These are phyloP conservation scores for Schlechtendalia chinensis DNA, from an alignment of 1,140 invertebrate species.

Conservation along the genomic window DNA sequence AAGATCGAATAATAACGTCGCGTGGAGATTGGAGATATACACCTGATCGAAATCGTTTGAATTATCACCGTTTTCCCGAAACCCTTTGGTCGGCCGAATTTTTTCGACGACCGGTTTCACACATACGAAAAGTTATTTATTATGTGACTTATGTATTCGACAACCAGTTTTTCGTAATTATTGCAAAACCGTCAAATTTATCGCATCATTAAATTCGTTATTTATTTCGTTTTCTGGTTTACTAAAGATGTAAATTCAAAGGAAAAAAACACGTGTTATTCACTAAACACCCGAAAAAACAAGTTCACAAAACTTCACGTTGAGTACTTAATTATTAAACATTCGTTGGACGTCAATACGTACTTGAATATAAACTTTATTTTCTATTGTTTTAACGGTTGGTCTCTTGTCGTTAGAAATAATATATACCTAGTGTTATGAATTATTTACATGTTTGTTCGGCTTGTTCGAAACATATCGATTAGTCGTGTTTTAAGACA, in stretches of 20 bases:
- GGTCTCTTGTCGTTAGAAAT: neutral
- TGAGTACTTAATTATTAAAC: slow-evolving; percentile 9
- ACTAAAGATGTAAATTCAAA: neutral
- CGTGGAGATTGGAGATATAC: no score
- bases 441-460: no score
- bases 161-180: slow-evolving; percentile 18
- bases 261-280: neutral
- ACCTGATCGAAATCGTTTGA: neutral
- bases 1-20: neutral
- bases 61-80: slow-evolving; percentile 9
- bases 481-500: no score
- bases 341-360: neutral
- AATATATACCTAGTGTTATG: no score
- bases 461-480: no score
- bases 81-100: neutral
- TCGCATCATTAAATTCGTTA: neutral
- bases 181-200: slow-evolving; percentile 8
- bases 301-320: neutral
- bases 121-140: neutral
- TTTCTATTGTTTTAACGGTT: slow-evolving; percentile 11
- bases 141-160: no score
- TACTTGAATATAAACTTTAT: slow-evolving; percentile 5
- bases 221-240: neutral
- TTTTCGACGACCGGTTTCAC: neutral
- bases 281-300: neutral